These are phyloP conservation scores for Argyra leucocephala DNA, from an alignment of 2,888 invertebrate species.

Conservation along the genomic window DNA sequence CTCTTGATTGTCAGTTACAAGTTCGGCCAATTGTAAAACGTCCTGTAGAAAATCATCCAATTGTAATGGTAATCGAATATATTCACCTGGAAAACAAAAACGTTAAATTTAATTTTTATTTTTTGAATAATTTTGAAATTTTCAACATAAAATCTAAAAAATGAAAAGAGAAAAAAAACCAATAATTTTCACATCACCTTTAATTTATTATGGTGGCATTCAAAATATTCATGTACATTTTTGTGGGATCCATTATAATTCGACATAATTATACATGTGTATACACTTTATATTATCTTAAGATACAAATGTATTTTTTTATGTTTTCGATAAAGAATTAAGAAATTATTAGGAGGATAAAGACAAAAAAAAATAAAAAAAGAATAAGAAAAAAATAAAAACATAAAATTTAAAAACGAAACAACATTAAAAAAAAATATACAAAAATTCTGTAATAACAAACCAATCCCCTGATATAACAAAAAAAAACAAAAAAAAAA, in stretches of 20 bases:
- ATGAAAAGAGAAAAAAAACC: not conserved
- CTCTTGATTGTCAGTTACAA: slow-evolving; percentile 31
- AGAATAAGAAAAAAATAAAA: not conserved
- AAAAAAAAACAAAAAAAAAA: not conserved
- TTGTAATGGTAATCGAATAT: slow-evolving; percentile 38
- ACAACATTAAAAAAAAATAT: not conserved
- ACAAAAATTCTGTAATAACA: no score
- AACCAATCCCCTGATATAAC: not conserved
- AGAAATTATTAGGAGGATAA: not conserved
- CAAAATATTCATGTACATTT: not conserved
- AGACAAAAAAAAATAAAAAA: not conserved
- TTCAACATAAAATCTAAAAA: not conserved
- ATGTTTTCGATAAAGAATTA: not conserved
- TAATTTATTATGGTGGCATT: no score
- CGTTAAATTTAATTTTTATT: not conserved
- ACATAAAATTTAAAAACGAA: not conserved
- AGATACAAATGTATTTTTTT: not conserved
- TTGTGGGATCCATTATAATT: not conserved
- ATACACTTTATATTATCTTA: not conserved
- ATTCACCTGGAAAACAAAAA: slow-evolving; percentile 34
- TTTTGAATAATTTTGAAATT: no score
- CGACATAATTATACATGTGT: not conserved
- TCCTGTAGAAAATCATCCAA: slow-evolving; percentile 40
- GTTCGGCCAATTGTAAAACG: slow-evolving; percentile 39
- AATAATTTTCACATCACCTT: not conserved